Percentiles rank a stretch among this genome's conserved stretches.
Conservation (phyloP, 2,113 vertebrate genomes). For the Erythrolamprus reginae region DNA sequence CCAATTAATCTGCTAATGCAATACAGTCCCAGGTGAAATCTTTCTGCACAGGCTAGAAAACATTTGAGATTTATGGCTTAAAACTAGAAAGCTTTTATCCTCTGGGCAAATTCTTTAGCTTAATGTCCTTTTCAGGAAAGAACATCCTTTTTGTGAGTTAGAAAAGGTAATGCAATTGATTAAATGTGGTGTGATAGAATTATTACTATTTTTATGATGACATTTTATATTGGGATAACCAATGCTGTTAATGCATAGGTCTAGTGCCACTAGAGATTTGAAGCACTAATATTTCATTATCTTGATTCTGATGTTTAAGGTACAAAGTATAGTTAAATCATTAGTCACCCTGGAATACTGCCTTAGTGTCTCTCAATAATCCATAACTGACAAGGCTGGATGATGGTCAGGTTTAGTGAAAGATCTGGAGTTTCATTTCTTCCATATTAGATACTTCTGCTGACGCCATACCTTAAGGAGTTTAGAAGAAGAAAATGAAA, state of each 20-base stretch:
- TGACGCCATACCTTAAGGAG: not conserved
- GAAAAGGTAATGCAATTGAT: not conserved
- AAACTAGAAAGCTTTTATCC: not conserved
- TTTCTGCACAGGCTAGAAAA: not conserved
- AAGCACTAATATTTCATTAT: not conserved
- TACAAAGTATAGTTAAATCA: not conserved
- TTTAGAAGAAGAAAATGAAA: not conserved
- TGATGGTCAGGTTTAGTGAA: not conserved
- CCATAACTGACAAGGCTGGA: not conserved
- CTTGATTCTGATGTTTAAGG: conserved; percentile 2
- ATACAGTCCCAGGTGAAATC: not conserved
- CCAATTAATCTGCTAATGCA: not conserved
- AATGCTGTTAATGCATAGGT: not conserved
- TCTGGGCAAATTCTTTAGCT: not conserved
- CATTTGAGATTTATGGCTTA: not conserved
- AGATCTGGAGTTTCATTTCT: not conserved
- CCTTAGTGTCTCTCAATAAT: not conserved
- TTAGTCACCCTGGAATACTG: not conserved
- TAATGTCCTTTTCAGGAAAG: not conserved
- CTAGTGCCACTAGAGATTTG: not conserved
- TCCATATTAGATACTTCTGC: not conserved
- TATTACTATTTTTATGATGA: not conserved
- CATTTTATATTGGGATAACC: not conserved
- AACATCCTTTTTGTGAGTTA: not conserved
- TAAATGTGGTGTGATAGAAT: not conserved